These are phyloP conservation scores for Enteromius radiatus DNA, from an alignment of 2,797 vertebrate genomes.

Conservation along the genomic window DNA sequence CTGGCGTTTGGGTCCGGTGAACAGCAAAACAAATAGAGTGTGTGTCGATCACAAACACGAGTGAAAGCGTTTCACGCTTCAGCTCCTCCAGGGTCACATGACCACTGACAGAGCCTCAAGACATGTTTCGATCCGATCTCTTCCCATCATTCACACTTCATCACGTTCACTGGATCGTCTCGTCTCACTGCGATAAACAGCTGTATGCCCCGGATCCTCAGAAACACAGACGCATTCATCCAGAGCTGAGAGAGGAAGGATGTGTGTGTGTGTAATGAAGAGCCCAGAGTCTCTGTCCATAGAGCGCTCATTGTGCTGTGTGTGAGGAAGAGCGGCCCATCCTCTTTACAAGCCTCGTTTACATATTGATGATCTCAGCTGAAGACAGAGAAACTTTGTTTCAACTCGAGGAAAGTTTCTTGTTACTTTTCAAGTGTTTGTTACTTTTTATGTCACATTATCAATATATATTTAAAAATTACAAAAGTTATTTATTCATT, in stretches of 20 bases:
- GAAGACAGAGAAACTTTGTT: conserved; percentile 59
- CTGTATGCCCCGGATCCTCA: conserved; percentile 71
- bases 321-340: conserved; percentile 45
- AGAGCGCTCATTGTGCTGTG: conserved; percentile 75
- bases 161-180: background rate
- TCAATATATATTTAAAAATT: background rate
- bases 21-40: conserved; percentile 39
- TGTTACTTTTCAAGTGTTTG: no score
- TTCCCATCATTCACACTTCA: background rate
- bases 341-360: conserved; percentile 68
- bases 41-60: conserved; percentile 46
- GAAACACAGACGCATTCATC: conserved; percentile 82
- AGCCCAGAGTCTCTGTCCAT: conserved; percentile 75
- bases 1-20: background rate
- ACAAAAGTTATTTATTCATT: no score
- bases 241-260: conserved; percentile 67
- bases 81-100: background rate
- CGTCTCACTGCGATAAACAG: conserved; percentile 68
- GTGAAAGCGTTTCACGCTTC: background rate
- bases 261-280: conserved; percentile 78
- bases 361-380: conserved; percentile 78
- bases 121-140: background rate
- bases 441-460: background rate
- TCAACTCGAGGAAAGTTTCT: background rate
- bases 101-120: background rate